Conservation (phyloP, 2,888 invertebrate genomes). For the Sphaerophoria taeniata region DNA sequence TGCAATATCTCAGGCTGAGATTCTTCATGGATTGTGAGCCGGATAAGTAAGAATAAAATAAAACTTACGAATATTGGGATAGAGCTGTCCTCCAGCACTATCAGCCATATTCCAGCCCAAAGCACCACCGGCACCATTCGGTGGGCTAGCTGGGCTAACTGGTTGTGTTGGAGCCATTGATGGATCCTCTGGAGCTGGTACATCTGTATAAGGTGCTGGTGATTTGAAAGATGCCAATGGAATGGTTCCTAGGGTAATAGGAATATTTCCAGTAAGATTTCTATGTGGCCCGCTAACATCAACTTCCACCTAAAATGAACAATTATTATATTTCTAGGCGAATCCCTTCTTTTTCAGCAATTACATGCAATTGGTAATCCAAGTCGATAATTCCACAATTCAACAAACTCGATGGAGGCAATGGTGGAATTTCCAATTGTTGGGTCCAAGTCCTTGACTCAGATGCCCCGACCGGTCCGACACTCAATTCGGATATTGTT, state of each 20-base stretch:
- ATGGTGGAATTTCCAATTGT: constrained; percentile 87
- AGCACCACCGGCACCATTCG: constrained; percentile 81
- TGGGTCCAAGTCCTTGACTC: constrained; percentile 87
- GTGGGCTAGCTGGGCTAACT: constrained; percentile 81
- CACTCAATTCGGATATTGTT: constrained; percentile 86
- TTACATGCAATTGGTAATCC: constrained; percentile 88
- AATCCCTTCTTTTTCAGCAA: background rate
- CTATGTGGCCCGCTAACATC: constrained; percentile 87
- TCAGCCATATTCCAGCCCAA: constrained; percentile 82
- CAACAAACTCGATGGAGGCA: constrained; percentile 90
- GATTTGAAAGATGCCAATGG: constrained; percentile 85
- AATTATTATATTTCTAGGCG: background rate
- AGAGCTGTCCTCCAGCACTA: constrained; percentile 81
- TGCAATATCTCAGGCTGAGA: too few species aligned
- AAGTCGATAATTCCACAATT: constrained; percentile 90
- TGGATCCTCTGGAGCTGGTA: constrained; percentile 80
- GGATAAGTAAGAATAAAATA: background rate
- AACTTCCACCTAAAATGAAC: constrained; percentile 84
- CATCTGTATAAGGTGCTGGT: constrained; percentile 81
- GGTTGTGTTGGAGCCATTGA: constrained; percentile 82
- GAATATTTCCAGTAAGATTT: constrained; percentile 86
- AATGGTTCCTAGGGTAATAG: constrained; percentile 90
- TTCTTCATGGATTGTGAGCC: too few species aligned
- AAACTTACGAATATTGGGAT: constrained; percentile 84
- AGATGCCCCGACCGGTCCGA: constrained; percentile 86